Percentiles rank a stretch among this genome's conserved stretches.
Evolutionary conservation across 2,888 invertebrate species (phyloP).

Genomic region (Nebria brevicollis): DNA sequence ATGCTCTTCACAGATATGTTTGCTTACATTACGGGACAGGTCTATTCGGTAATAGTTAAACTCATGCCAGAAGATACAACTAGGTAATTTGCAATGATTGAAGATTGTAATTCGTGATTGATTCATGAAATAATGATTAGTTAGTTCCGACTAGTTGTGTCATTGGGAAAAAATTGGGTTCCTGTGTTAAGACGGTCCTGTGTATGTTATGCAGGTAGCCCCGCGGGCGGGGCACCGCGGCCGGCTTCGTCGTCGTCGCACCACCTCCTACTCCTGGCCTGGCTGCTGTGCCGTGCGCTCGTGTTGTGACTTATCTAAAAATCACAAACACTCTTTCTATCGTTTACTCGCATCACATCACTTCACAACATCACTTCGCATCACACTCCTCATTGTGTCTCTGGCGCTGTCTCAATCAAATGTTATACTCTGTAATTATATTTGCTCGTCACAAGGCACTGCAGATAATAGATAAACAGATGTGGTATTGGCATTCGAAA

Average conservation of each 20-base stretch:
- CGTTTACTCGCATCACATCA: slow-evolving; percentile 10
- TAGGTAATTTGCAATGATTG: no score
- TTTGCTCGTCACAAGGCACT: background rate
- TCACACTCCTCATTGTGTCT: slow-evolving; percentile 4
- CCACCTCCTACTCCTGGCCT: slow-evolving; percentile 59
- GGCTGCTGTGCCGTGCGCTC: slow-evolving; percentile 30
- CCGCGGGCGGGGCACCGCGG: slow-evolving; percentile 63
- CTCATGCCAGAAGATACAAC: no score
- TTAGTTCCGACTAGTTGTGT: background rate
- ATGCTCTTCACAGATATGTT: background rate
- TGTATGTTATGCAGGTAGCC: slow-evolving; percentile 47
- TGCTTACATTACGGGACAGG: background rate
- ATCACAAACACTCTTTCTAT: slow-evolving; percentile 13
- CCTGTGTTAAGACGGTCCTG: slow-evolving; percentile 37
- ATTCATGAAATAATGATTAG: no score
- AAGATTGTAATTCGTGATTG: no score
- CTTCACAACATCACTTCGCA: background rate
- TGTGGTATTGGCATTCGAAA: background rate
- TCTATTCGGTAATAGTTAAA: no score
- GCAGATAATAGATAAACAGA: background rate
- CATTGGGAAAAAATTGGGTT: background rate
- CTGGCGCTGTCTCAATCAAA: slow-evolving; percentile 9
- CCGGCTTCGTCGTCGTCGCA: slow-evolving; percentile 61
- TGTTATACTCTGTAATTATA: background rate
- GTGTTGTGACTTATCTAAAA: slow-evolving; percentile 34